Conservation (phyloP, 2,113 vertebrate species). For the Poeciliopsis retropinna region DNA sequence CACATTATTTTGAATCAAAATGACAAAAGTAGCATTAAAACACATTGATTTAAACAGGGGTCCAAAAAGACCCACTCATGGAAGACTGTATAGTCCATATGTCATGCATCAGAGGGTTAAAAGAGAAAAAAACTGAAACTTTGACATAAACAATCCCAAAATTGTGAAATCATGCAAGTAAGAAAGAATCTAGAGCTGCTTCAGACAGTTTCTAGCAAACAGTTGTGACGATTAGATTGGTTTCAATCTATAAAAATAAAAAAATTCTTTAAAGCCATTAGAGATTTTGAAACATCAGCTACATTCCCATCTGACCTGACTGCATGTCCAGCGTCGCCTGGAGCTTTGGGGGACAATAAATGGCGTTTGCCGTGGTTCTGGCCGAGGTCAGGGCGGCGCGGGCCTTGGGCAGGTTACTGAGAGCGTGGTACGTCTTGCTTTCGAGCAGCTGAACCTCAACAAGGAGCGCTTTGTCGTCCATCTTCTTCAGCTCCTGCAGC, state of each 20-base stretch:
- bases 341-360: constrained; percentile 98
- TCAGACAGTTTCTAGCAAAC: not conserved
- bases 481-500: constrained; percentile 96
- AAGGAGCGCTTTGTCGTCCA: constrained; percentile 99
- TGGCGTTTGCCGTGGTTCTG: constrained; percentile 97
- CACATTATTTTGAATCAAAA: too few species aligned
- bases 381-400: constrained; percentile 98
- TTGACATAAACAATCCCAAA: not conserved
- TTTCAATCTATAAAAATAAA: not conserved
- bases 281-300: not conserved
- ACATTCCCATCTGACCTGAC: constrained; percentile 83
- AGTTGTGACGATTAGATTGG: not conserved
- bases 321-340: constrained; percentile 99
- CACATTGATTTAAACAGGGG: too few species aligned
- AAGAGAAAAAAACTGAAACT: not conserved
- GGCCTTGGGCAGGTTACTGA: constrained; percentile 98
- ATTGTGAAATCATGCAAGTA: not conserved
- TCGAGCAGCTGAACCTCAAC: constrained; percentile 98
- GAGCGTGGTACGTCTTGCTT: constrained; percentile 98
- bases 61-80: too few species aligned
- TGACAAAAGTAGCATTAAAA: too few species aligned
- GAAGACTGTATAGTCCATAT: too few species aligned
- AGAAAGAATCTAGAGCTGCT: not conserved
- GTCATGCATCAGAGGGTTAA: too few species aligned
- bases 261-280: too few species aligned